These are phyloP conservation scores for Parochlus steinenii DNA, from an alignment of 2,888 invertebrate species.

Conservation along the genomic window DNA sequence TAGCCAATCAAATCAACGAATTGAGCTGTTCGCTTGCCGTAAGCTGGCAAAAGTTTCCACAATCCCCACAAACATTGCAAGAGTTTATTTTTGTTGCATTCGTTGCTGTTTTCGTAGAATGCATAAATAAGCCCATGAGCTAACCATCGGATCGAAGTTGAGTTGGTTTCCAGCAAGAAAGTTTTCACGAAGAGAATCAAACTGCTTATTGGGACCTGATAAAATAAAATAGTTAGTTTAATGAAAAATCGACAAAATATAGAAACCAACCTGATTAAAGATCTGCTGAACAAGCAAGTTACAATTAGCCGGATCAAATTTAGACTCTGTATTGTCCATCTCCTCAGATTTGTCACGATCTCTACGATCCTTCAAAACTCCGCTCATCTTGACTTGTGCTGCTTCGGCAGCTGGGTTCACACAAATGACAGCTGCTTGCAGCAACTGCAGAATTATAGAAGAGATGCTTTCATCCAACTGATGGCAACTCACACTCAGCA, in stretches of 20 bases:
- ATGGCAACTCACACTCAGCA: constrained; percentile 64
- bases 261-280: constrained; percentile 46
- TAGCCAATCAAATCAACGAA: constrained; percentile 94
- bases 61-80: constrained; percentile 77
- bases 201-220: constrained; percentile 31
- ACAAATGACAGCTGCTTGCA: constrained; percentile 75
- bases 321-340: constrained; percentile 40
- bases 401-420: constrained; percentile 20
- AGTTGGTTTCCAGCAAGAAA: constrained; percentile 85
- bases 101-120: constrained; percentile 68
- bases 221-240: too few relatives aligned
- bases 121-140: constrained; percentile 75
- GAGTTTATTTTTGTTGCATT: constrained; percentile 58
- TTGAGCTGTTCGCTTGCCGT: constrained; percentile 88
- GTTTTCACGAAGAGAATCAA: constrained; percentile 60
- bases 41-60: constrained; percentile 79
- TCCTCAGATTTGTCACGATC: constrained; percentile 52
- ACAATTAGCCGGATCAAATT: constrained; percentile 51
- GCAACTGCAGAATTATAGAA: constrained; percentile 73
- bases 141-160: constrained; percentile 87
- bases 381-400: constrained; percentile 11
- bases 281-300: constrained; percentile 50
- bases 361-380: constrained; percentile 32
- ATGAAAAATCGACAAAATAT: too few relatives aligned
- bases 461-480: constrained; percentile 82